These are phyloP conservation scores for Temnothorax unifasciatus DNA, from an alignment of 2,888 invertebrate genomes.

Conservation along the genomic window DNA sequence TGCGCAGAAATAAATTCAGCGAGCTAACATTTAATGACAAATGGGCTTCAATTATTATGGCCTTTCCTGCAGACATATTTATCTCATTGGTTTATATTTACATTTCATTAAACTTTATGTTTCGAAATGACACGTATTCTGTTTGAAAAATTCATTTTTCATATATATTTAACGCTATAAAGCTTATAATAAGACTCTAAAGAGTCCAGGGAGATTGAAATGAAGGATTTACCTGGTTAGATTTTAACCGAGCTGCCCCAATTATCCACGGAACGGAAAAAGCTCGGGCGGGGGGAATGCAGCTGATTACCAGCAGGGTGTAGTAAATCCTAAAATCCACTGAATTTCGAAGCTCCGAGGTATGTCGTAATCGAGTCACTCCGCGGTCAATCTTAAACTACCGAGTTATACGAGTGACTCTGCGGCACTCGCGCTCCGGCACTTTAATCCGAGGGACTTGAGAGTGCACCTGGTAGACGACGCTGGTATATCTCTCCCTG, in stretches of 20 bases:
- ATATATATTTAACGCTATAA: not conserved
- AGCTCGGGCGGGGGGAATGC: not conserved
- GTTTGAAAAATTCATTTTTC: not conserved
- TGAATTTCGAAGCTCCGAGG: slow-evolving; percentile 44
- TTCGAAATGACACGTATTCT: not conserved
- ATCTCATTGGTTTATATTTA: slow-evolving; percentile 8
- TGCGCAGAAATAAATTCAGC: not conserved
- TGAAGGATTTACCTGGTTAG: slow-evolving; percentile 26
- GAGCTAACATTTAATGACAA: slow-evolving; percentile 21
- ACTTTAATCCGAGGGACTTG: slow-evolving; percentile 67
- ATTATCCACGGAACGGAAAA: slow-evolving; percentile 33
- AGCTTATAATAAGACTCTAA: not conserved
- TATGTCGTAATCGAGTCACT: slow-evolving; percentile 65
- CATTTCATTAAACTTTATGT: slow-evolving; percentile 6
- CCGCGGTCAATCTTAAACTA: slow-evolving; percentile 68
- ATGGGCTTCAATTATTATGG: slow-evolving; percentile 25
- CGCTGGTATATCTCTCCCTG: slow-evolving; percentile 43
- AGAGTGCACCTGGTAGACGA: slow-evolving; percentile 65
- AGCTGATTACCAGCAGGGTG: slow-evolving; percentile 44
- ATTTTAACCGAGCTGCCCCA: not conserved
- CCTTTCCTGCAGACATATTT: not conserved
- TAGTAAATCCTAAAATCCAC: slow-evolving; percentile 57
- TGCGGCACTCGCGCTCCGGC: slow-evolving; percentile 44
- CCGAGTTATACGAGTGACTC: slow-evolving; percentile 63
- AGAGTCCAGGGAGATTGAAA: not conserved